Evolutionary conservation across 2,113 vertebrate species (phyloP).

Genomic region (Micronycteris hirsuta): DNA sequence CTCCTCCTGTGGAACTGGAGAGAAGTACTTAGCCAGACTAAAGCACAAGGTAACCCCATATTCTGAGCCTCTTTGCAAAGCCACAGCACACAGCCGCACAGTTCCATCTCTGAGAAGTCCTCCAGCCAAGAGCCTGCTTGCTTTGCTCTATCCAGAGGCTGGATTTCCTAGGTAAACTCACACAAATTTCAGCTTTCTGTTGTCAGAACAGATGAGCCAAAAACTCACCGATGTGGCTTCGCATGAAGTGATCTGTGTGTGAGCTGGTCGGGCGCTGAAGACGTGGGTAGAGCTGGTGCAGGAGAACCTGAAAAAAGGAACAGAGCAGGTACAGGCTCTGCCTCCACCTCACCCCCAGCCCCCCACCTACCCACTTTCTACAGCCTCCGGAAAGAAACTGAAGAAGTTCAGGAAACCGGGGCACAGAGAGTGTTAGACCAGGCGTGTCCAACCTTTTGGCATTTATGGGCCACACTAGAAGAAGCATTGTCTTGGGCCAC

Average conservation of each 20-base stretch:
- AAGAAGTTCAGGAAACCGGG: background rate
- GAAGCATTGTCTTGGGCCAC: too few species aligned
- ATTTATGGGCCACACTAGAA: too few species aligned
- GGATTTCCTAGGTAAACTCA: background rate
- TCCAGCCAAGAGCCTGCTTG: background rate
- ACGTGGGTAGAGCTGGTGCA: background rate
- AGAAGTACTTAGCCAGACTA: background rate
- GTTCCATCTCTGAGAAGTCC: background rate
- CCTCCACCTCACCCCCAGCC: background rate
- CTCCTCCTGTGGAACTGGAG: background rate
- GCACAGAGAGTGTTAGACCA: accelerated
- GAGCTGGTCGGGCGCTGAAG: background rate
- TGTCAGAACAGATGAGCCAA: background rate
- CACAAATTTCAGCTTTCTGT: background rate
- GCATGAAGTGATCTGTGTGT: background rate
- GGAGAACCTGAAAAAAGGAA: background rate
- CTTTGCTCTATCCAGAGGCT: background rate
- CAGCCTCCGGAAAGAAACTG: background rate
- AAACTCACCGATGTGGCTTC: accelerated
- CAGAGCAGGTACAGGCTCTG: background rate
- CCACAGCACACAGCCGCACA: accelerated
- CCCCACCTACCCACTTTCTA: accelerated
- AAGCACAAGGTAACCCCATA: background rate
- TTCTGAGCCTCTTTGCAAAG: background rate
- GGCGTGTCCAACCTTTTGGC: too few species aligned